These are phyloP conservation scores for Drosophila pallidifrons DNA, from an alignment of 1,140 invertebrate species.

Conservation along the genomic window DNA sequence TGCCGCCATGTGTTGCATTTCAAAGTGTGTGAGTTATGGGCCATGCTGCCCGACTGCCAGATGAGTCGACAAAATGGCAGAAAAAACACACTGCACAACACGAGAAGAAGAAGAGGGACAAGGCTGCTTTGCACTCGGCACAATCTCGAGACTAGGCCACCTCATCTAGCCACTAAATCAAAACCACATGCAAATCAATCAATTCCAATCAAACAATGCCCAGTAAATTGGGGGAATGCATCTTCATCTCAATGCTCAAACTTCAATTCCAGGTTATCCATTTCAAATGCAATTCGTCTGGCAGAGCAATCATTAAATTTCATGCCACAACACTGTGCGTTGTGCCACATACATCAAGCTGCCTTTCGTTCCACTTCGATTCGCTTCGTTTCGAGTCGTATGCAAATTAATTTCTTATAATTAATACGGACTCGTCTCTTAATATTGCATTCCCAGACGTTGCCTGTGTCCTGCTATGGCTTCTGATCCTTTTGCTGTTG, in stretches of 20 bases:
- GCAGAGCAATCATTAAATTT: constrained; percentile 1
- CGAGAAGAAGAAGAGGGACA: constrained; percentile 27
- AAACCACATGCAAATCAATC: constrained; percentile 50
- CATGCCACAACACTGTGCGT: neutral
- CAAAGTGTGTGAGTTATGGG: constrained; percentile 79
- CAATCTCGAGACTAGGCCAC: neutral
- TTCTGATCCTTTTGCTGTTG: neutral
- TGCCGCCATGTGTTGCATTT: constrained; percentile 79
- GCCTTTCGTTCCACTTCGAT: neutral
- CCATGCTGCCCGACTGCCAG: constrained; percentile 45
- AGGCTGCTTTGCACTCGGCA: neutral
- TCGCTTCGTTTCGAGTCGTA: constrained; percentile 17
- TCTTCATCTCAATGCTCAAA: neutral
- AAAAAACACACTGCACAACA: constrained; percentile 30
- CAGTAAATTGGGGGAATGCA: constrained; percentile 27
- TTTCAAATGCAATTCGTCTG: constrained; percentile 17
- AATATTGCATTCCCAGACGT: constrained; percentile 20
- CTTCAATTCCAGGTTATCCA: constrained; percentile 13
- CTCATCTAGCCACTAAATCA: constrained; percentile 23
- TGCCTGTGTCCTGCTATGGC: neutral
- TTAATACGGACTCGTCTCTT: constrained; percentile 47
- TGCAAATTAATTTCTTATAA: constrained; percentile 58
- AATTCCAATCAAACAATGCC: constrained; percentile 43
- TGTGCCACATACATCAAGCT: neutral
- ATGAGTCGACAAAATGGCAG: constrained; percentile 69